A percentile compares a stretch with the other conserved stretches of the same genome.
Conservation (phyloP, 2,888 invertebrate genomes). For the Taphrorychus bicolor region DNA sequence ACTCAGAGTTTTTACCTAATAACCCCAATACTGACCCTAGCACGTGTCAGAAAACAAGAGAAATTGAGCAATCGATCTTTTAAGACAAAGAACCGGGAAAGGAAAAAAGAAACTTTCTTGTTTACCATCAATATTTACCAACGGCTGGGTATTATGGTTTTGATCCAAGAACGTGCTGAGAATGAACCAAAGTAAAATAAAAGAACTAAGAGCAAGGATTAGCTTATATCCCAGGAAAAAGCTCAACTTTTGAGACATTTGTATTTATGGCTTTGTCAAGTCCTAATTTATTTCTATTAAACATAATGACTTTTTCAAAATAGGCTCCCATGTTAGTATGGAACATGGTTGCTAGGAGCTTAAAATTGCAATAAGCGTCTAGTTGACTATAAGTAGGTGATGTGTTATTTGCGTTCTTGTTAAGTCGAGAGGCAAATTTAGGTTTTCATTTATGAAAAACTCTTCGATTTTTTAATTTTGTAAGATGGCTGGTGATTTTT, state of each 20-base stretch:
- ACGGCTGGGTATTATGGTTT: slow-evolving; percentile 53
- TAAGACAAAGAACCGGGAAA: slow-evolving; percentile 29
- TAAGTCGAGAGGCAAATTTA: too few species aligned
- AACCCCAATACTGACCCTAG: slow-evolving; percentile 32
- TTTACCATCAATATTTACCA: slow-evolving; percentile 55
- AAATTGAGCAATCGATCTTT: slow-evolving; percentile 33
- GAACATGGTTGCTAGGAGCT: too few species aligned
- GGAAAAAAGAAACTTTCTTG: slow-evolving; percentile 16
- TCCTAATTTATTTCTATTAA: too few species aligned
- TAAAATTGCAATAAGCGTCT: too few species aligned
- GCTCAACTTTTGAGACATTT: not conserved
- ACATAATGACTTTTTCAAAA: too few species aligned
- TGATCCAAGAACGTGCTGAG: slow-evolving; percentile 51
- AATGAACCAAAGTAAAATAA: slow-evolving; percentile 41
- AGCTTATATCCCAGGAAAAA: not conserved
- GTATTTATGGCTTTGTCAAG: not conserved
- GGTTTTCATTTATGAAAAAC: too few species aligned
- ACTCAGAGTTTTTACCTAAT: slow-evolving; percentile 40
- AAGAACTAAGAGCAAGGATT: not conserved
- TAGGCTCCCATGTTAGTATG: too few species aligned
- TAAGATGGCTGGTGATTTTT: too few species aligned
- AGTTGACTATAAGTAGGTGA: too few species aligned
- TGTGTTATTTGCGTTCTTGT: too few species aligned
- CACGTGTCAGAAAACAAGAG: slow-evolving; percentile 35
- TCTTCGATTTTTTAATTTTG: too few species aligned